Conservation (phyloP, 2,797 vertebrate genomes). For the Ptychadena robeensis region DNA sequence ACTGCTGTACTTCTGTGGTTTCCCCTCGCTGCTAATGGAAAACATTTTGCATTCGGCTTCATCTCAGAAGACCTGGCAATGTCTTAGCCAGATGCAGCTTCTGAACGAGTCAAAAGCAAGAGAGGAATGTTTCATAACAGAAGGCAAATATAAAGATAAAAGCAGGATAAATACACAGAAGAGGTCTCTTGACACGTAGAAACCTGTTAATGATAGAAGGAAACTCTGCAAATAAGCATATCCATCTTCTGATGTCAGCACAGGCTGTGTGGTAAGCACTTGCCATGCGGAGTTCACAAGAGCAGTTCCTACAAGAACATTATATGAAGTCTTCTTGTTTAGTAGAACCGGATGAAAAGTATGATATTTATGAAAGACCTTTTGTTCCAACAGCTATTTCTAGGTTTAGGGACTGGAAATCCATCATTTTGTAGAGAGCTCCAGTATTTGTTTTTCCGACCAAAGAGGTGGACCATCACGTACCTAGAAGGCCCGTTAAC, state of each 20-base stretch:
- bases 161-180: neutral
- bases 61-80: slow-evolving; percentile 46
- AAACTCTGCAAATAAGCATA: neutral
- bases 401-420: neutral
- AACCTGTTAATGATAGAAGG: neutral
- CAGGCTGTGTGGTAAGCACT: neutral
- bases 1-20: slow-evolving; percentile 37
- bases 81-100: neutral
- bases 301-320: neutral
- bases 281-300: neutral
- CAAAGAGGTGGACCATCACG: neutral
- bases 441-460: neutral
- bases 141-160: neutral
- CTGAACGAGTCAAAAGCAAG: slow-evolving; percentile 25
- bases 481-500: too few relatives aligned
- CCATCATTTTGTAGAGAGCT: too few relatives aligned
- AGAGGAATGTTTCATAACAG: neutral
- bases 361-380: neutral
- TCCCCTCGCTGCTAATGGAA: slow-evolving; percentile 48
- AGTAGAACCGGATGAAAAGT: neutral
- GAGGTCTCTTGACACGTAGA: neutral
- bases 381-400: neutral
- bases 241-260: neutral
- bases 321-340: neutral
- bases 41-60: slow-evolving; percentile 51